Evolutionary conservation across 2,113 vertebrate species (phyloP).

Genomic region (Halichoerus grypus): DNA sequence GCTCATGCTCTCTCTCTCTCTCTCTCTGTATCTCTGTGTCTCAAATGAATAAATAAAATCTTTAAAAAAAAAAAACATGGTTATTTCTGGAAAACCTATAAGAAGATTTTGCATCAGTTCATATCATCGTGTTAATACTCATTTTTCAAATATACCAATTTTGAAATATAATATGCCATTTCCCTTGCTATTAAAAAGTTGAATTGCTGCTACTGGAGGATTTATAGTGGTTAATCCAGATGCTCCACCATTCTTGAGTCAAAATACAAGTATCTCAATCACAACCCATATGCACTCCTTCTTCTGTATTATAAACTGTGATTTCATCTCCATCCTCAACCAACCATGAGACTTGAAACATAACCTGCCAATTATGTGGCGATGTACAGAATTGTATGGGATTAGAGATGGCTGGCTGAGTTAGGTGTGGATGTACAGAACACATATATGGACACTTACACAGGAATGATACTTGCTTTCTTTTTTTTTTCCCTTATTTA

Average conservation of each 20-base stretch:
- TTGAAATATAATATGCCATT: neutral
- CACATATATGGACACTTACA: neutral
- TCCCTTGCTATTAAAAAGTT: constrained; percentile 49
- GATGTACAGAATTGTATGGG: neutral
- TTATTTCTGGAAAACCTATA: constrained; percentile 1
- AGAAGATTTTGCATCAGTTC: constrained; percentile 39
- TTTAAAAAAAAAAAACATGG: neutral
- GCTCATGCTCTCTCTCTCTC: no score
- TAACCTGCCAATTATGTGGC: neutral
- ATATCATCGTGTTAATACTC: constrained; percentile 27
- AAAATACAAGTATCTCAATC: constrained; percentile 70
- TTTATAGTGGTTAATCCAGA: constrained; percentile 31
- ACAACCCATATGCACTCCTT: neutral
- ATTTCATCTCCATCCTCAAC: constrained; percentile 38
- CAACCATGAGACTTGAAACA: constrained; percentile 43
- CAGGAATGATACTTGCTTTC: neutral
- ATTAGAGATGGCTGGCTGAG: neutral
- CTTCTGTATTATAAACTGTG: neutral
- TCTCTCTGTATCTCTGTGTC: no score
- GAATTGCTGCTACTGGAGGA: constrained; percentile 52
- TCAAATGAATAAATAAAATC: no score
- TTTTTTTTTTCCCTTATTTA: neutral
- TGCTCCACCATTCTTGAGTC: constrained; percentile 63
- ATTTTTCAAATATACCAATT: constrained; percentile 63
- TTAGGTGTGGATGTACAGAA: neutral